Conservation (phyloP, 2,113 vertebrate genomes). For the Azemiops feae region DNA sequence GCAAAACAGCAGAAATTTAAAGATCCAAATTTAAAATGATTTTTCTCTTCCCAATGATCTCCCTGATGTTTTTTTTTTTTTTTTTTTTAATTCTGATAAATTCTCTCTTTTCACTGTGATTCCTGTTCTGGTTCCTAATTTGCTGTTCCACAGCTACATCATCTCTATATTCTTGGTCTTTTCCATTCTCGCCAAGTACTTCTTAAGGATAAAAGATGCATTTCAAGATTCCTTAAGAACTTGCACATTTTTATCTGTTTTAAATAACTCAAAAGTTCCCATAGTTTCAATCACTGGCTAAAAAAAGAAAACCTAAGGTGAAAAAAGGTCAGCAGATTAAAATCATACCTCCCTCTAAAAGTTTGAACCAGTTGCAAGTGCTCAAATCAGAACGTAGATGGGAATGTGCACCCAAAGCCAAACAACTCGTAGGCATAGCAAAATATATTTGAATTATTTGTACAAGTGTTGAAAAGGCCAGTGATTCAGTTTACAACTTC, state of each 20-base stretch:
- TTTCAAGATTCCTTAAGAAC: constrained; percentile 21
- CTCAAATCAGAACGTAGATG: constrained; percentile 57
- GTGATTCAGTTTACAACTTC: constrained; percentile 64
- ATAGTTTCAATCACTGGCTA: constrained; percentile 42
- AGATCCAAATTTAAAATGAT: no score
- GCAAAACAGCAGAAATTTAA: no score
- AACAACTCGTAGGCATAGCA: constrained; percentile 56
- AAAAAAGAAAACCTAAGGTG: constrained; percentile 32
- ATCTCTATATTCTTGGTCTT: no score
- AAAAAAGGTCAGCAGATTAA: constrained; percentile 67
- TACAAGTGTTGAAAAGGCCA: constrained; percentile 47
- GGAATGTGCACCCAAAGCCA: constrained; percentile 58
- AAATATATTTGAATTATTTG: constrained; percentile 57
- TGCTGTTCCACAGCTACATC: no score
- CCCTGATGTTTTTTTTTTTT: no score
- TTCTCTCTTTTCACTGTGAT: no score
- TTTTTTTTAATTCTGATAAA: no score
- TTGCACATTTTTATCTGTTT: constrained; percentile 57
- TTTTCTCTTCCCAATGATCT: no score
- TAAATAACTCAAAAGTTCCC: constrained; percentile 45
- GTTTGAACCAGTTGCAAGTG: constrained; percentile 69
- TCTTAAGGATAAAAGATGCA: no score
- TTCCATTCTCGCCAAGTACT: no score
- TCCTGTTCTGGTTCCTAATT: no score
- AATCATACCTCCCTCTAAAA: constrained; percentile 68